Base-by-base conservation (phyloP, 2,888 invertebrate species). In the Zaprionus obscuricornis region DNA sequence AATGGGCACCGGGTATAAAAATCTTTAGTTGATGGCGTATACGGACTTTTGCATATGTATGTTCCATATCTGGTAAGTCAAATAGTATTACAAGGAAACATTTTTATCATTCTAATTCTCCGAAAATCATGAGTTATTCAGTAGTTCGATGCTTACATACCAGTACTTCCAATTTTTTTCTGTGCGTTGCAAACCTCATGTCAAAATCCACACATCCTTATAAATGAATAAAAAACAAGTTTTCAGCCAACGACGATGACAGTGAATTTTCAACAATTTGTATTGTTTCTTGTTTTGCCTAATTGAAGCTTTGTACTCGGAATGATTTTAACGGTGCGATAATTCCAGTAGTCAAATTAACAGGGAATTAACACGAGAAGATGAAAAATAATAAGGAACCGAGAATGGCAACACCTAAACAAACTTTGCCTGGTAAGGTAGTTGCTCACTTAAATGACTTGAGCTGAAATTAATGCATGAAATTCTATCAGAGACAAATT, bases 281-380 rank as follows among this genome's bases (percentile, higher is more conserved):
- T n/a, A n/a, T n/a, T n/a, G n/a, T n/a, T 54, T 62, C 74, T 52
- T 66, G 74, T 65, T 56, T 65, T 55, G 67, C 54, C 62, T 62
- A 85, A 84, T 84, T 76, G 69, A 74, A 76, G 82, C 81, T 82
- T 85, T 81, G 74, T 78, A 64, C 70, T 81, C 55, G 67, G 74
- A 84, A 74, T 85, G 71, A 78, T 82, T 82, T 82, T 58, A 74
- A 54, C 56, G 62, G 49, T 58, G 59, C 62, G 57, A 52, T 63
- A 66, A 72, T 56, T 26, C 29, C 34, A 18, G 11, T 11, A 5
- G 31, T 26, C 46, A 11, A 49, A 47, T 64, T 57, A 63, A 74
- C 58, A 31, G 1, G 31, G 14, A 14, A 5, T 7, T 6, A 13
- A 18, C 14, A 2, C 20, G 3, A 13, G 14, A 1, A 16, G 13